Evolutionary conservation across 2,113 vertebrate genomes (phyloP), one percentile per base, ranked within the genome.

Genomic region (Gymnocephalus cernua): DNA sequence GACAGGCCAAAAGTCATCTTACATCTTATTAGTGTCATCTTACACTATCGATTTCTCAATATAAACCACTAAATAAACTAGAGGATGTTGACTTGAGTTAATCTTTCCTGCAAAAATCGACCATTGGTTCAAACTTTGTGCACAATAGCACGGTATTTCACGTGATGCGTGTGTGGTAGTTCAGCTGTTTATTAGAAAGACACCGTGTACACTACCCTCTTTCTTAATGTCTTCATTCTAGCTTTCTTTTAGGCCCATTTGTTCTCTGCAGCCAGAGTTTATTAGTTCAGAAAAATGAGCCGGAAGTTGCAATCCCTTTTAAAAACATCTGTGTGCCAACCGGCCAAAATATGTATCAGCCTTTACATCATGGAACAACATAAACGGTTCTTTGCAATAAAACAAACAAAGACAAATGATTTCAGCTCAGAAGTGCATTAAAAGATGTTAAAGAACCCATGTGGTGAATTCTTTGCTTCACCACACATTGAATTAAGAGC

Each of bases 251-350:
- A 35, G 8, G 10, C 44, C 14, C 18, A 14, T 48, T 68, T 69
- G 27, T 69, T 68, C 63, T 47, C 58, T 48, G 45, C 16, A 29
- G 8, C 21, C 32, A 35, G 32, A 13, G 58, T 72, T 83, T 72
- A 51, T 68, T 29, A 53, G 59, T 51, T 58, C 23, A 53, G 67
- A 65, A 65, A 38, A 53, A 74, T 74, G 62, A 38, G 21, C 59
- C 12, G 27, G 18, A n/a, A 65, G 48, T 44, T 65, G 74, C 74
- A 76, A 2, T 50, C 44, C 27, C 53, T 38, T 38, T 4, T 4
- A 19, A 29, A 66, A 66, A 51, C 45, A 74, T 67, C 29, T 68
- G 70, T 66, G 45, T 44, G 25, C 38, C 48, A 16, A 15, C 54
- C 15, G 25, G 41, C 32, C 23, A 29, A 51, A 73, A 14, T 51